Evolutionary conservation across 2,113 vertebrate species (phyloP).

Genomic region (Salvelinus alpinus): DNA sequence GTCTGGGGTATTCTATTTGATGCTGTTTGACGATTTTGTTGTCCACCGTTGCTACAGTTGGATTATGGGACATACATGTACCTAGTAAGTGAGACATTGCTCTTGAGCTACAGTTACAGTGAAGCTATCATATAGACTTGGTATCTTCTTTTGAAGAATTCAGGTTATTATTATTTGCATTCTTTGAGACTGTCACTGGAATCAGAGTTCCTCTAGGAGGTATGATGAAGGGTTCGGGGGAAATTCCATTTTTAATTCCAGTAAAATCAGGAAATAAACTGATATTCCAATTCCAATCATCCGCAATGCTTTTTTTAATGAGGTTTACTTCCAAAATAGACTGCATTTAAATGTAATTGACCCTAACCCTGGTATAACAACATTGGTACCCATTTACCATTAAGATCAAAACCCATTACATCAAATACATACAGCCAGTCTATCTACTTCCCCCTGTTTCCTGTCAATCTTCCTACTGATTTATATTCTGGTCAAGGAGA

Average conservation of each 20-base stretch:
- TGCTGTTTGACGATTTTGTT: slow-evolving; percentile 43
- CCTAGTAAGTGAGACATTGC: slow-evolving; percentile 19
- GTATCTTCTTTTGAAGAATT: slow-evolving; percentile 41
- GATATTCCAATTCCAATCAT: no score
- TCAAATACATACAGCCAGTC: not conserved
- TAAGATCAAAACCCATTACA: not conserved
- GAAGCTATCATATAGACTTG: not conserved
- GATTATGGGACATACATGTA: slow-evolving; percentile 31
- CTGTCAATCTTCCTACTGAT: not conserved
- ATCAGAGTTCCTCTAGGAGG: not conserved
- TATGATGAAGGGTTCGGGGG: no score
- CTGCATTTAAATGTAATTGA: no score
- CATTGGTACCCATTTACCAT: not conserved
- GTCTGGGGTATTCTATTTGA: slow-evolving; percentile 43
- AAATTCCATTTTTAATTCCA: no score
- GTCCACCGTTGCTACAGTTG: slow-evolving; percentile 49
- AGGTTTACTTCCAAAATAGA: no score
- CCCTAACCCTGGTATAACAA: no score
- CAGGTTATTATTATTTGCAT: slow-evolving; percentile 1
- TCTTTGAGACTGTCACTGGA: not conserved
- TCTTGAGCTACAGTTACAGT: slow-evolving; percentile 29
- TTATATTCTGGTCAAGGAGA: not conserved
- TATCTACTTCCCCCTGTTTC: not conserved
- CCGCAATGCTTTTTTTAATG: no score
- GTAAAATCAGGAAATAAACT: no score